Conservation (phyloP, 2,888 invertebrate genomes). For the Antheraea yamamai region DNA sequence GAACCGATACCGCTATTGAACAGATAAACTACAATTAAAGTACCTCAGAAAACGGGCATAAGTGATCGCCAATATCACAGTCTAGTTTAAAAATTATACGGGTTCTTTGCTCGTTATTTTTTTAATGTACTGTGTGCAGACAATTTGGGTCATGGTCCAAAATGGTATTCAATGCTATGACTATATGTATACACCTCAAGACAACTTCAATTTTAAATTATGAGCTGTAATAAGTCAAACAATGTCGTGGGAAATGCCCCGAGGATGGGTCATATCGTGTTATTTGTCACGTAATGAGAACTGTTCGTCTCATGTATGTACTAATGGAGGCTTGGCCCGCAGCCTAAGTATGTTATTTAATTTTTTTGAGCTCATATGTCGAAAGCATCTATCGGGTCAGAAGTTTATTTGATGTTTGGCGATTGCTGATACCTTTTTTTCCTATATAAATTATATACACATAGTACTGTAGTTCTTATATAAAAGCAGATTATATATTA, state of each 20-base stretch:
- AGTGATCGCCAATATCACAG: neutral
- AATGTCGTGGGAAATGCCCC: constrained; percentile 12
- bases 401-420: neutral
- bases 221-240: constrained; percentile 5
- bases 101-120: neutral
- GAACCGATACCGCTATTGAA: too few relatives aligned
- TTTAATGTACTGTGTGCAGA: neutral
- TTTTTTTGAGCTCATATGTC: neutral
- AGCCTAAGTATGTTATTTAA: neutral
- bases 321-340: neutral
- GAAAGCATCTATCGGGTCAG: neutral
- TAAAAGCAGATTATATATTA: too few relatives aligned
- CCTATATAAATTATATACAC: neutral
- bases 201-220: constrained; percentile 1
- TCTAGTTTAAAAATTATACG: neutral
- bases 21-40: too few relatives aligned
- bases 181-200: neutral
- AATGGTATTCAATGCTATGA: neutral
- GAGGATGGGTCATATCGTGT: constrained; percentile 1
- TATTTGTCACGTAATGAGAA: constrained; percentile 13
- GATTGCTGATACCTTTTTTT: neutral
- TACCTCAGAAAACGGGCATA: too few relatives aligned
- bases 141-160: neutral
- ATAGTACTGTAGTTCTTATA: neutral
- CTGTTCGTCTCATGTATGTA: neutral